Evolutionary conservation across 2,797 vertebrate genomes (phyloP).

Genomic region (Iguana delicatissima): DNA sequence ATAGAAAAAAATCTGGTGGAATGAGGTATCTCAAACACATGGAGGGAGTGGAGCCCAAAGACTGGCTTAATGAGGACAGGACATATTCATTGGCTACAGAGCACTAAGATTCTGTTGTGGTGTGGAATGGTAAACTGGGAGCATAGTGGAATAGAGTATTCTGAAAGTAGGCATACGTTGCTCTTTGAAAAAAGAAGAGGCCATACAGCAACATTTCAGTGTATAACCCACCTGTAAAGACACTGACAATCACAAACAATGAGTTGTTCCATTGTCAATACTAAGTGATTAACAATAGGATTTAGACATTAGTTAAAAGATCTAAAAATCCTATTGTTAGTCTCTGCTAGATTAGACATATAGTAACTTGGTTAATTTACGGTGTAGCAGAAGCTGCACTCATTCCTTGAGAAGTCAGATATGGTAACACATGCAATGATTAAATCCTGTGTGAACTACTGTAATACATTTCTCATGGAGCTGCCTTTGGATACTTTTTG

Average conservation of each 20-base stretch:
- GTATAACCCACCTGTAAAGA: not conserved
- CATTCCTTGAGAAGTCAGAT: too few relatives aligned
- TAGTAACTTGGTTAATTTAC: too few relatives aligned
- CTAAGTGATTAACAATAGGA: too few relatives aligned
- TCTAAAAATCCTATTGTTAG: too few relatives aligned
- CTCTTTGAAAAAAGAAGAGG: not conserved
- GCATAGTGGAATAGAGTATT: not conserved
- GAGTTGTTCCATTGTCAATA: conserved; percentile 72
- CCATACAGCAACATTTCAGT: not conserved
- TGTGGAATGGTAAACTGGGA: not conserved
- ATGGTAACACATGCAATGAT: too few relatives aligned
- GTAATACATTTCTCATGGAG: too few relatives aligned
- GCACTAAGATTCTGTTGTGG: not conserved
- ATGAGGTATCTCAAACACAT: not conserved
- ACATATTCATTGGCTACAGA: not conserved
- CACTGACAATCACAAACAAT: conserved; percentile 53
- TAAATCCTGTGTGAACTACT: too few relatives aligned
- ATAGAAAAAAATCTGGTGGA: not conserved
- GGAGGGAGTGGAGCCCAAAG: not conserved
- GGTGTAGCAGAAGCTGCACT: too few relatives aligned
- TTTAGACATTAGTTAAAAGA: too few relatives aligned
- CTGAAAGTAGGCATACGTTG: not conserved
- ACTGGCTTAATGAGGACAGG: not conserved
- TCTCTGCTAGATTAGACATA: too few relatives aligned
- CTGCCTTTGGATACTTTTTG: too few relatives aligned